Percentiles rank a stretch among this genome's conserved stretches.
These are phyloP conservation scores for Mythimna pallens DNA, from an alignment of 2,888 invertebrate genomes.

Conservation along the genomic window DNA sequence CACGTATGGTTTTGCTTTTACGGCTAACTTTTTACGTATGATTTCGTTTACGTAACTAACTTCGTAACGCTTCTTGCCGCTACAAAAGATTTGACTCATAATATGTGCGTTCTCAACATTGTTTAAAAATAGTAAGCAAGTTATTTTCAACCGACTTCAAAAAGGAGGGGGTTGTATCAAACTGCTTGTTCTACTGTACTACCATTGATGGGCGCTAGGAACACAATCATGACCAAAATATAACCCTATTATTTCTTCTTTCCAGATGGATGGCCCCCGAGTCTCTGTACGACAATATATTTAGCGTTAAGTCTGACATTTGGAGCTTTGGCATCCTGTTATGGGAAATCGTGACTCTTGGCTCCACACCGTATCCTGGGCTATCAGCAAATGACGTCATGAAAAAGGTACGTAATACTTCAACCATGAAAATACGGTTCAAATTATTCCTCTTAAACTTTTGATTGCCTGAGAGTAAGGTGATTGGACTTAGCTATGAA, in stretches of 20 bases:
- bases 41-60: no score
- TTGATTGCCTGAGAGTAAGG: background rate
- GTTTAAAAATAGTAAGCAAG: background rate
- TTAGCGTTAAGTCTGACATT: constrained; percentile 98
- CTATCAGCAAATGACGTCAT: constrained; percentile 97
- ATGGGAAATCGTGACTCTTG: constrained; percentile 99
- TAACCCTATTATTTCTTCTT: constrained; percentile 31
- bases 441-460: background rate
- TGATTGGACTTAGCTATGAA: background rate
- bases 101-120: background rate
- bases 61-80: no score
- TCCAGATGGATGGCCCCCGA: constrained; percentile 99
- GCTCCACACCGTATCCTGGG: constrained; percentile 98
- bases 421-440: background rate
- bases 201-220: background rate
- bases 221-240: background rate
- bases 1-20: no score
- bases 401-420: constrained; percentile 92
- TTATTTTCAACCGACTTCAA: no score
- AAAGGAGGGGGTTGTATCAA: no score
- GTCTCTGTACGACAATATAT: constrained; percentile 97
- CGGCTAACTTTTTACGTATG: no score
- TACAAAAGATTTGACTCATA: background rate
- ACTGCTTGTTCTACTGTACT: background rate
- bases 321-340: constrained; percentile 98